Conservation (phyloP, 2,888 invertebrate genomes). For the Acronicta psi region DNA sequence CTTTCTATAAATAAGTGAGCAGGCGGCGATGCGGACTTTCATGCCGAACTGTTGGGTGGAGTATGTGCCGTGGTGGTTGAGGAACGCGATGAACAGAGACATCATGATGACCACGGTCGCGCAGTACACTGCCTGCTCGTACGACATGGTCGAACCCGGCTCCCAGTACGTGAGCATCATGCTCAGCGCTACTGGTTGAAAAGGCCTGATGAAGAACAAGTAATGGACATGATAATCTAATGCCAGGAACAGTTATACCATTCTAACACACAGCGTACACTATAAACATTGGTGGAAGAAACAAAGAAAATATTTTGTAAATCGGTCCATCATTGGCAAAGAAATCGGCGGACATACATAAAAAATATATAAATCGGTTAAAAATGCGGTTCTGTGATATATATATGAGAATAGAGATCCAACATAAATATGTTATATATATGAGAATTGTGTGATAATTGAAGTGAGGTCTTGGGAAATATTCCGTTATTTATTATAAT, state of each 20-base stretch:
- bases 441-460: background rate
- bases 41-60: constrained; percentile 93
- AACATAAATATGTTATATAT: too few relatives aligned
- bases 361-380: too few relatives aligned
- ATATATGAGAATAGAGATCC: too few relatives aligned
- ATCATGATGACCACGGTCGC: constrained; percentile 89
- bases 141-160: constrained; percentile 82
- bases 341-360: too few relatives aligned
- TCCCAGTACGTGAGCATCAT: constrained; percentile 91
- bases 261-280: background rate
- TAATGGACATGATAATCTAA: background rate
- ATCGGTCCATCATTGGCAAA: too few relatives aligned
- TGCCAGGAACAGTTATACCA: background rate
- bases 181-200: constrained; percentile 91
- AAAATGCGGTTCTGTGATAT: too few relatives aligned
- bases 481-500: background rate
- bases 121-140: constrained; percentile 90
- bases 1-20: constrained; percentile 96
- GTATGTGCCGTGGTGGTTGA: constrained; percentile 91
- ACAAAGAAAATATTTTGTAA: too few relatives aligned
- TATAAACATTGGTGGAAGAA: too few relatives aligned
- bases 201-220: constrained; percentile 84
- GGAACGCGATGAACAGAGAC: constrained; percentile 88
- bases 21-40: constrained; percentile 94
- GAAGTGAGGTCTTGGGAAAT: background rate